Conservation (phyloP, 2,797 vertebrate genomes). For the Xenops minutus region DNA sequence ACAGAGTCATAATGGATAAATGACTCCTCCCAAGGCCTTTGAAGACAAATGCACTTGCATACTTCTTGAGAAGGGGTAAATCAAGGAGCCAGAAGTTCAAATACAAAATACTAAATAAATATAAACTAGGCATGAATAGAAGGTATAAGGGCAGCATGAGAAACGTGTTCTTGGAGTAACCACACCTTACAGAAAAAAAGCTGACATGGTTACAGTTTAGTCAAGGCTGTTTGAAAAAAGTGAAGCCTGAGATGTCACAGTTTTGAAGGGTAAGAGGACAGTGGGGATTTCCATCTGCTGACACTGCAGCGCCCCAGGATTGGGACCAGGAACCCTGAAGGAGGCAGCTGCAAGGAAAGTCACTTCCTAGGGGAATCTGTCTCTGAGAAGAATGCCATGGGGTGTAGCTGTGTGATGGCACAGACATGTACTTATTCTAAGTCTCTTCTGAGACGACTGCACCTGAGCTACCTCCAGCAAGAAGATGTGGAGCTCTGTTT, state of each 20-base stretch:
- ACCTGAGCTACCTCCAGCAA: not conserved
- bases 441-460: not conserved
- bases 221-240: not conserved
- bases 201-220: rapidly evolving
- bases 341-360: not conserved
- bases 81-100: not conserved
- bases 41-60: not conserved
- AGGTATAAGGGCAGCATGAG: not conserved
- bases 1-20: not conserved
- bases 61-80: not conserved
- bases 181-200: not conserved
- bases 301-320: not conserved
- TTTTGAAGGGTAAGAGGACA: not conserved
- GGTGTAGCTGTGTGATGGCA: rapidly evolving
- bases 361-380: not conserved
- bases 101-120: not conserved
- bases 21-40: not conserved
- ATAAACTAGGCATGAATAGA: not conserved
- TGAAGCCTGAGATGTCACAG: not conserved
- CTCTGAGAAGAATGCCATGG: not conserved
- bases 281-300: not conserved
- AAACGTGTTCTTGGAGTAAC: not conserved
- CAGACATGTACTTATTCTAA: not conserved
- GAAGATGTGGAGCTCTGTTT: not conserved
- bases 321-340: not conserved